Evolutionary conservation across 2,888 invertebrate species (phyloP).

Genomic region (Chelonus formosanus): DNA sequence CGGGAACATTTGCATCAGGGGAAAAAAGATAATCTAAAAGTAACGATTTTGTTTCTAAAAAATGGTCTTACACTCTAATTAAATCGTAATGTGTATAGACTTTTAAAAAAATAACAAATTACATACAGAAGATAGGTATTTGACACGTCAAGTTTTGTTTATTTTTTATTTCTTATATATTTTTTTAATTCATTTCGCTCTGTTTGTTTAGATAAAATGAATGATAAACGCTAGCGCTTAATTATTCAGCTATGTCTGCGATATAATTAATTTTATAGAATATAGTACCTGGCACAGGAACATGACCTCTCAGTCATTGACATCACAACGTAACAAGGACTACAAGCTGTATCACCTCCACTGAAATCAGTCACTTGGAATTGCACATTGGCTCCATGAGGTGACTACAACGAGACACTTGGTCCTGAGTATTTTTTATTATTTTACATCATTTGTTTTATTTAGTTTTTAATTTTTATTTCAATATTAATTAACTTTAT

Average conservation of each 20-base stretch:
- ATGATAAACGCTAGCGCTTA: slow-evolving; percentile 30
- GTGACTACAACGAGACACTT: slow-evolving; percentile 63
- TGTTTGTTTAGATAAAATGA: slow-evolving; percentile 12
- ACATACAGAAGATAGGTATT: slow-evolving; percentile 59
- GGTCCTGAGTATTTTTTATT: slow-evolving; percentile 64
- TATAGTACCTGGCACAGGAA: slow-evolving; percentile 65
- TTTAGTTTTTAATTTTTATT: slow-evolving; percentile 13
- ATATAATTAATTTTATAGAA: slow-evolving; percentile 40
- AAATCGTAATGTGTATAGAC: slow-evolving; percentile 60
- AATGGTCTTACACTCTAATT: slow-evolving; percentile 55
- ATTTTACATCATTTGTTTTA: slow-evolving; percentile 24
- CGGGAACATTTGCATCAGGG: slow-evolving; percentile 1
- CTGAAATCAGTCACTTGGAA: slow-evolving; percentile 43
- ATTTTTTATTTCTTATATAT: slow-evolving; percentile 27
- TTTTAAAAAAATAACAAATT: slow-evolving; percentile 66
- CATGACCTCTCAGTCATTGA: slow-evolving; percentile 65
- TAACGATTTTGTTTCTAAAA: slow-evolving; percentile 42
- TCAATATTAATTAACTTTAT: neutral
- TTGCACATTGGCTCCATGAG: slow-evolving; percentile 44
- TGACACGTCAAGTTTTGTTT: slow-evolving; percentile 53
- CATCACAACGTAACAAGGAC: slow-evolving; percentile 65
- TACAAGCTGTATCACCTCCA: slow-evolving; percentile 56
- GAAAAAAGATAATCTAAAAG: slow-evolving; percentile 27
- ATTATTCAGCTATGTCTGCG: slow-evolving; percentile 31
- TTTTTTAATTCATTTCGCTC: slow-evolving; percentile 35